These are phyloP conservation scores for Diabrotica virgifera DNA, from an alignment of 1,140 invertebrate genomes.

Conservation along the genomic window DNA sequence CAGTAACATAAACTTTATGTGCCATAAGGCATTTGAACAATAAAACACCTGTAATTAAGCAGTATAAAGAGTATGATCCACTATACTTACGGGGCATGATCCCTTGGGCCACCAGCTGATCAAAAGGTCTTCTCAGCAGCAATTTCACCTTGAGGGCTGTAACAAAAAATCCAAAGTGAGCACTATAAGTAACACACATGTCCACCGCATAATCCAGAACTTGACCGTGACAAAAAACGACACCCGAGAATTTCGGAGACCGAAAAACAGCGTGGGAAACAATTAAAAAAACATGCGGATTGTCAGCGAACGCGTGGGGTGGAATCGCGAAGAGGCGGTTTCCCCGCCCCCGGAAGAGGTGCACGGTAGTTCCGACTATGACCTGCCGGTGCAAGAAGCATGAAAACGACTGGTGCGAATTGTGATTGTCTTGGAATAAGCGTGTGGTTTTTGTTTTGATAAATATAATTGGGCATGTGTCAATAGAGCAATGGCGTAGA, in stretches of 20 bases:
- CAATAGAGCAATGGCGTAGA: too few relatives aligned
- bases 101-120: conserved; percentile 93
- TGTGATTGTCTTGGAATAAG: not conserved
- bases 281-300: not conserved
- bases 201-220: not conserved
- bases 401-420: not conserved
- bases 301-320: not conserved
- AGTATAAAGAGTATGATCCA: too few relatives aligned
- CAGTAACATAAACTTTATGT: too few relatives aligned
- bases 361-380: not conserved
- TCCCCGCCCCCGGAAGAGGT: not conserved
- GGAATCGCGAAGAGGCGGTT: not conserved
- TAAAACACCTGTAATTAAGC: too few relatives aligned
- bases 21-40: too few relatives aligned
- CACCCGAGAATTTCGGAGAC: not conserved
- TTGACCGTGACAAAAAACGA: not conserved
- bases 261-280: not conserved
- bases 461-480: too few relatives aligned
- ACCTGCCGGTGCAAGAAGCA: not conserved
- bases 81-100: conserved; percentile 94
- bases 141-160: conserved; percentile 95
- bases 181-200: not conserved
- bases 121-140: conserved; percentile 89
- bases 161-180: conserved; percentile 52
- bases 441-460: too few relatives aligned